Percentiles rank a stretch among this genome's conserved stretches.
Conservation (phyloP, 2,888 invertebrate species). For the Nephrotoma appendiculata region DNA sequence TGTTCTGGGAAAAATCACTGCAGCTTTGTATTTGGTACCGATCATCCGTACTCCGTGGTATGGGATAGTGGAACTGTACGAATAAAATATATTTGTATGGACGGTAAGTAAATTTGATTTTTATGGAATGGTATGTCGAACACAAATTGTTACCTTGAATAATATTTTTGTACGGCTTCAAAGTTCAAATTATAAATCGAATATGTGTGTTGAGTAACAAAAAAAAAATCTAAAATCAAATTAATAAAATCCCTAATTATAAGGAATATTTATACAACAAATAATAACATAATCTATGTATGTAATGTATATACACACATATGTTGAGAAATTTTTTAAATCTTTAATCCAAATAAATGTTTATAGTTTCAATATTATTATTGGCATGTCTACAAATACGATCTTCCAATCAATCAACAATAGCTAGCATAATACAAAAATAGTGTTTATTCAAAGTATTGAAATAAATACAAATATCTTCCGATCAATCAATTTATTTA, state of each 20-base stretch:
- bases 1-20: conserved; percentile 64
- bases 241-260: not conserved
- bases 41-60: conserved; percentile 44
- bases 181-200: not conserved
- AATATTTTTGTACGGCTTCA: not conserved
- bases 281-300: not conserved
- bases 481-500: not conserved
- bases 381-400: not conserved
- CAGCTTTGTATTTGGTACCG: conserved; percentile 48
- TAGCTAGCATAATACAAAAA: not conserved
- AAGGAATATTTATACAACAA: not conserved
- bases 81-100: conserved; percentile 59
- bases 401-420: not conserved
- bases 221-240: not conserved
- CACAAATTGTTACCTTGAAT: not conserved
- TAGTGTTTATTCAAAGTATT: not conserved
- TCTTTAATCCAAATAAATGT: not conserved
- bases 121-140: not conserved
- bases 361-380: not conserved
- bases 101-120: conserved; percentile 38
- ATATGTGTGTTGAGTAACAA: not conserved
- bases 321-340: not conserved
- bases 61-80: conserved; percentile 53
- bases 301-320: not conserved
- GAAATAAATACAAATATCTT: not conserved